Base-by-base conservation (phyloP, 1,140 invertebrate genomes). In the Laupala kohalensis region DNA sequence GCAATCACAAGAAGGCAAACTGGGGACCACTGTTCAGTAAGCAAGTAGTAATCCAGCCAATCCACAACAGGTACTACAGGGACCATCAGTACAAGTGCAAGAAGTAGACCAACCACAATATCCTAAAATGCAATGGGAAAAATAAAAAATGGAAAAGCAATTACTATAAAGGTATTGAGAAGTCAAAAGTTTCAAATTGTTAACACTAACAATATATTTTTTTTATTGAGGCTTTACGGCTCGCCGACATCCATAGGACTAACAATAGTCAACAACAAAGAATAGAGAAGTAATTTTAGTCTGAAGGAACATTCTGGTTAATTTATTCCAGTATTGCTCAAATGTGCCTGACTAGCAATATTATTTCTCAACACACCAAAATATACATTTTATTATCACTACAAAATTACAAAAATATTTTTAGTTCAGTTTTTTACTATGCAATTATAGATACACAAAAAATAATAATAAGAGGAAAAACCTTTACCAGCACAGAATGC, bases 401-500 rank as follows among this genome's bases (percentile, higher is more conserved):
- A 53, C 37, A 53, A 53, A 13, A 13, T 25, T 66, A 66, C 9
- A 4, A 66, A 66, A 1, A 66, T 66, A n/a, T n/a, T n/a, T n/a
- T n/a, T n/a, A n/a, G n/a, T n/a, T n/a, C n/a, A n/a, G n/a, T n/a
- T n/a, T n/a, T n/a, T n/a, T n/a, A n/a, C n/a, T n/a, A n/a, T n/a
- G 25, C 64, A 64, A 64, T 64, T 23, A 64, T 5, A 4, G 63
- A 64, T 64, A 15, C 0, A 6, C n/a, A 5, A 64, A 64, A 64
- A 64, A 5, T 4, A 73, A 13, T 74, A 66, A 67, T n/a, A 19
- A 53, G 69, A n/a, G 13, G 62, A 5, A n/a, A 64, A 13, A 67
- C 6, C 79, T 84, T 86, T 81, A 91, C 90, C 78, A 95, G 80
- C 70, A 95, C 87, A 73, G 91, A 90, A 79, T 97, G 95, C 93